Percentiles rank a stretch among this genome's conserved stretches.
These are phyloP conservation scores for Bolborhynchus lineola DNA, from an alignment of 2,113 vertebrate species.

Conservation along the genomic window DNA sequence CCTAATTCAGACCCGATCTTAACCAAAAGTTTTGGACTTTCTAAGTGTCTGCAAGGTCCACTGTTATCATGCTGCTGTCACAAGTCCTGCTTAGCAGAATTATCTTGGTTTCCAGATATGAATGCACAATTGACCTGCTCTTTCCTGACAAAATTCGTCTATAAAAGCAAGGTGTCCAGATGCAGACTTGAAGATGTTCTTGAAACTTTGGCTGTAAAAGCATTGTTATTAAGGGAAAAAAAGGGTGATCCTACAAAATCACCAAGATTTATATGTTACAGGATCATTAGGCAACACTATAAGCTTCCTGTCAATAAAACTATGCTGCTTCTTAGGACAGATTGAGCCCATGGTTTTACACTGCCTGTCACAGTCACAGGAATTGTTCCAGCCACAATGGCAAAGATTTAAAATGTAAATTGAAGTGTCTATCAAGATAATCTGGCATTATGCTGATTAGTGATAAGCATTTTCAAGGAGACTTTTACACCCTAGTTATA, in stretches of 20 bases:
- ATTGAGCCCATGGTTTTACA: background rate
- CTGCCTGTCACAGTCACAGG: background rate
- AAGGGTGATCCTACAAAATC: background rate
- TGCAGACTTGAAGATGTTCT: background rate
- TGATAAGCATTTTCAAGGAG: background rate
- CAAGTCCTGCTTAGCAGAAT: background rate
- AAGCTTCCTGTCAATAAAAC: background rate
- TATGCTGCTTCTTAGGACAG: background rate
- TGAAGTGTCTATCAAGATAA: background rate
- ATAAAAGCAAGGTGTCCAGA: background rate
- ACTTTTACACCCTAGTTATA: background rate
- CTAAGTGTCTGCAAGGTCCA: background rate
- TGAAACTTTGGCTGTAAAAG: background rate
- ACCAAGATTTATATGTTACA: background rate
- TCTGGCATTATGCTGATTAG: background rate
- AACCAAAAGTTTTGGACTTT: background rate
- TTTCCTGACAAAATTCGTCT: background rate
- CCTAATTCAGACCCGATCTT: background rate
- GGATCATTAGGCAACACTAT: background rate
- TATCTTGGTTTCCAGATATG: background rate
- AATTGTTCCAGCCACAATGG: background rate
- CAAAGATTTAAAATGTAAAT: constrained; percentile 3
- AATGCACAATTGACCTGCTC: background rate
- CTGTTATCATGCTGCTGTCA: background rate
- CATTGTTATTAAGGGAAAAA: background rate